phyloP scores from a whole-genome alignment of 2,888 invertebrate species.

The Hecatera dysodea region DNA sequence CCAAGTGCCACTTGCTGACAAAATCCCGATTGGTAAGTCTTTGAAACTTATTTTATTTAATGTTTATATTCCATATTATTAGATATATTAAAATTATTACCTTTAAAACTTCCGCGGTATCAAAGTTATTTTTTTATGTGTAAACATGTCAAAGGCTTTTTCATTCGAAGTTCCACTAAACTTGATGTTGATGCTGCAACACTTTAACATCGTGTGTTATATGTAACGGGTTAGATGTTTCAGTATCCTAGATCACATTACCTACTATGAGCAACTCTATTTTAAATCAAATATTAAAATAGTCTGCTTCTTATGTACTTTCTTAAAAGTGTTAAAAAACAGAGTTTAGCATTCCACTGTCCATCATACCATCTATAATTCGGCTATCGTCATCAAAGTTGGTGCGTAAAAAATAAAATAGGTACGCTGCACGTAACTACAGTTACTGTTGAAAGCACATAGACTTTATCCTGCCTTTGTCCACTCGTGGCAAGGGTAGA shows the following conservation, averaged over 20 bases:
- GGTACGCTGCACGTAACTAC: background rate
- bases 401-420: background rate
- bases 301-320: background rate
- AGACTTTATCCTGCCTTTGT: background rate
- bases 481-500: background rate
- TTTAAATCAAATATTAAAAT: constrained; percentile 1
- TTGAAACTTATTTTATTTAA: constrained; percentile 14
- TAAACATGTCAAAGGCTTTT: background rate
- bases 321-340: too few species aligned
- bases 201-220: background rate
- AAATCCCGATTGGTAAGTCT: constrained; percentile 73
- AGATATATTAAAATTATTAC: background rate
- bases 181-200: background rate
- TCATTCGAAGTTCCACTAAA: background rate
- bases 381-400: background rate
- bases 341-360: too few species aligned
- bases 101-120: background rate
- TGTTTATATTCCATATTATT: background rate
- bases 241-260: background rate
- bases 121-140: background rate
- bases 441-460: background rate
- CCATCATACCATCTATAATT: too few species aligned
- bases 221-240: background rate
- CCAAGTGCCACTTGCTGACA: constrained; percentile 68
- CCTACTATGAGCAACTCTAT: background rate